phyloP scores from a whole-genome alignment of 1,140 invertebrate genomes.

The Drosophila ohnishii region DNA sequence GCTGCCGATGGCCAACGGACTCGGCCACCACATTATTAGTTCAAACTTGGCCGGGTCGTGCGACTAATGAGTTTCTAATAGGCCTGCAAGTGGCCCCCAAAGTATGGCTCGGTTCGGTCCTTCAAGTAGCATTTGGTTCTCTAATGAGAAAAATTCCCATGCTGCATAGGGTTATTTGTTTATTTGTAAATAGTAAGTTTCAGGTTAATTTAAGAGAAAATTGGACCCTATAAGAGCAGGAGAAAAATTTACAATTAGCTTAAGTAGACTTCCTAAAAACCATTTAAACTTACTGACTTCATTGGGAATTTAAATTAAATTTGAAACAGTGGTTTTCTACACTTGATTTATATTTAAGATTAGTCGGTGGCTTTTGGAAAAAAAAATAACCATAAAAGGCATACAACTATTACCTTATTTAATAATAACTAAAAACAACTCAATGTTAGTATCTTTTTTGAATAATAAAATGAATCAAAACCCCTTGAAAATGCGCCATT shows the following conservation, averaged over 20 bases:
- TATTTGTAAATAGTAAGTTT: too few species aligned
- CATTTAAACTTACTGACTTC: too few species aligned
- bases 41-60: constrained; percentile 58
- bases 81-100: constrained; percentile 55
- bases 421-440: too few species aligned
- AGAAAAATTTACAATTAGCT: not conserved
- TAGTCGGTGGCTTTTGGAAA: too few species aligned
- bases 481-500: not conserved
- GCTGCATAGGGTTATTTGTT: constrained; percentile 1
- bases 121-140: constrained; percentile 3
- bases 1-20: constrained; percentile 6
- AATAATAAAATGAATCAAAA: too few species aligned
- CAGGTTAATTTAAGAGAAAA: not conserved
- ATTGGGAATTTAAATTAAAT: not conserved
- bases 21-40: constrained; percentile 71
- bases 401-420: not conserved
- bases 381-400: too few species aligned
- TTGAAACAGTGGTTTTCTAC: too few species aligned
- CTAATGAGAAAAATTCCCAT: constrained; percentile 60
- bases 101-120: constrained; percentile 9
- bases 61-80: constrained; percentile 79
- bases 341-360: too few species aligned
- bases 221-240: not conserved
- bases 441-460: not conserved
- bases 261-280: not conserved